Evolutionary conservation across 1,140 invertebrate genomes (phyloP), one percentile per base, ranked within the genome.

Genomic region (Paraescarpia echinospica): DNA sequence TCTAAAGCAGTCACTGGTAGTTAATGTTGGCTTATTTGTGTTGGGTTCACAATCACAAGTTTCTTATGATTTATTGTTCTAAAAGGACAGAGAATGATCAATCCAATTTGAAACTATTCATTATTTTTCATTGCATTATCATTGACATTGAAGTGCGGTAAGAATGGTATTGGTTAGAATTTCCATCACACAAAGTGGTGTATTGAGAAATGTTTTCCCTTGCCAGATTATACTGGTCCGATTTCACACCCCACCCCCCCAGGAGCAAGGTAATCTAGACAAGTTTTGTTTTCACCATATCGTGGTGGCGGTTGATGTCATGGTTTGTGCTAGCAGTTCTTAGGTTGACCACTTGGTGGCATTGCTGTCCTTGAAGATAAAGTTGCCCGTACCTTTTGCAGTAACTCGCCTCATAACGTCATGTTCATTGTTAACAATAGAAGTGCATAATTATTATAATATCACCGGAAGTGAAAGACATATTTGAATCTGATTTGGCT

Each of bases 131-230:
- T 77, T 77, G 59, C 22, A 77, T 14, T 18, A 31, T 77, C 27
- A 77, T n/a, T n/a, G n/a, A 77, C 8, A 77, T 77, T 77, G 0
- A 77, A 77, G 27, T 31, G 8, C 48, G 27, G 59, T 31, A 77
- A 31, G 59, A 77, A 77, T 31, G 59, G 2, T 77, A 31, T 77
- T 77, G 59, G 59, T 77, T 1, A 31, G 8, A 77, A 77, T 27
- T 22, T 77, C 59, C 59, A 22, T 77, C 8, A 77, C 59, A 77
- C 59, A 77, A 51, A 77, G 59, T 27, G 59, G 59, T 77, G 59
- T 77, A 77, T 77, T 77, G 59, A 27, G 59, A 77, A 77, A 77
- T 77, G 59, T 77, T 77, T 77, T 77, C 59, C 59, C 59, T 77
- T 77, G 59, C 22, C 59, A 77, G 59, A 77, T 77, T 77, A 77